These are phyloP conservation scores for Nephrotoma appendiculata DNA, from an alignment of 2,888 invertebrate genomes.

Conservation along the genomic window DNA sequence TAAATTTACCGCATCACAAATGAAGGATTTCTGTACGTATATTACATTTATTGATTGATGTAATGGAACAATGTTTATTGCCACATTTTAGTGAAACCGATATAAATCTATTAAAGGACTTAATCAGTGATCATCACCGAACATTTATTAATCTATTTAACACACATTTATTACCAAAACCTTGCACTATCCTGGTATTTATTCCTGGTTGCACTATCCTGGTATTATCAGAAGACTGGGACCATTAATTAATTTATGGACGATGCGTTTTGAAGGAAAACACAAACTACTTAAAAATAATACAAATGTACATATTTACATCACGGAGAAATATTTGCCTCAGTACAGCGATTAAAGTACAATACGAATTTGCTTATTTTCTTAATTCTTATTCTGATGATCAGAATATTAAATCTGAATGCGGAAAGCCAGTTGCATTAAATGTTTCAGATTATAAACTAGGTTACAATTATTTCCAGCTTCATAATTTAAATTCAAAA, in stretches of 20 bases:
- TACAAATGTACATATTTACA: slow-evolving; percentile 9
- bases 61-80: not conserved
- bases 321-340: slow-evolving; percentile 13
- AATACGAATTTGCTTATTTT: slow-evolving; percentile 5
- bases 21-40: slow-evolving; percentile 9
- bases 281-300: slow-evolving; percentile 14
- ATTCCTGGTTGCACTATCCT: slow-evolving; percentile 15
- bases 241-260: slow-evolving; percentile 13
- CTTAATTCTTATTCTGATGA: not conserved
- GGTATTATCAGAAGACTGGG: slow-evolving; percentile 13
- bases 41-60: slow-evolving; percentile 6
- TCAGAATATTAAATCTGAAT: not conserved
- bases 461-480: not conserved
- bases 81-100: slow-evolving; percentile 6
- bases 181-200: no score
- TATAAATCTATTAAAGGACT: slow-evolving; percentile 5
- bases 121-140: slow-evolving; percentile 10
- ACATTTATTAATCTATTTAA: slow-evolving; percentile 10
- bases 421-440: not conserved
- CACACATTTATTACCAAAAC: slow-evolving; percentile 13
- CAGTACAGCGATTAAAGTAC: slow-evolving; percentile 11
- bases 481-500: not conserved
- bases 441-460: not conserved
- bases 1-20: slow-evolving; percentile 12
- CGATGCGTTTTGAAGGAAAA: slow-evolving; percentile 17